Evolutionary conservation across 1,140 invertebrate species (phyloP).

Genomic region (Chironomus striatipennis): DNA sequence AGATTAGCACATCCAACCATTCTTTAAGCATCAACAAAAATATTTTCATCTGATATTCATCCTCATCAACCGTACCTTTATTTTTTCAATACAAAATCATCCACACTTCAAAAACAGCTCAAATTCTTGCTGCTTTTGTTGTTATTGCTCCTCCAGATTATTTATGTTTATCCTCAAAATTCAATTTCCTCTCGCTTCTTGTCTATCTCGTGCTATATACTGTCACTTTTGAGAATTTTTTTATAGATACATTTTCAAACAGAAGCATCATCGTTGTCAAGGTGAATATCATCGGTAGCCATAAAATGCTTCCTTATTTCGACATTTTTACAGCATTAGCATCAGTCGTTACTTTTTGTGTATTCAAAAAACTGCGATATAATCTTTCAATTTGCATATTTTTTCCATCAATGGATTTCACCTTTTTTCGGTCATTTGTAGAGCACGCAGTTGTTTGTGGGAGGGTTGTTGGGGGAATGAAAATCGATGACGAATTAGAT

Average conservation of each 20-base stretch:
- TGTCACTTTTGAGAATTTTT: neutral
- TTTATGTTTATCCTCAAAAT: constrained; percentile 22
- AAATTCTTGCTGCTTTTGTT: neutral
- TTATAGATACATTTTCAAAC: neutral
- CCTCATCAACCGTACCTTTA: too few relatives aligned
- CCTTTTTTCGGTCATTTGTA: neutral
- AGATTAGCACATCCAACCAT: too few relatives aligned
- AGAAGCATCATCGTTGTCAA: neutral
- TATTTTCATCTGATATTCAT: too few relatives aligned
- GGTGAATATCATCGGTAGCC: too few relatives aligned
- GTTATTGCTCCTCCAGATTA: neutral
- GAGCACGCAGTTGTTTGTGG: too few relatives aligned
- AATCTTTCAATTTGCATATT: constrained; percentile 23
- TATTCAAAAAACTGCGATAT: constrained; percentile 4
- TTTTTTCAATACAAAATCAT: too few relatives aligned
- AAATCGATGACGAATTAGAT: too few relatives aligned
- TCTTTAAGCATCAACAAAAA: too few relatives aligned
- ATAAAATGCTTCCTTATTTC: too few relatives aligned
- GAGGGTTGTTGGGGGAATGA: too few relatives aligned
- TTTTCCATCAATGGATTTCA: constrained; percentile 10
- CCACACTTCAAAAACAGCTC: neutral
- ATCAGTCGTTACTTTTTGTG: neutral
- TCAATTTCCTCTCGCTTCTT: constrained; percentile 15
- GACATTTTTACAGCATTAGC: too few relatives aligned
- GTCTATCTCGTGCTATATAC: neutral